Evolutionary conservation across 2,113 vertebrate genomes (phyloP).

Genomic region (Psilopogon haemacephalus): DNA sequence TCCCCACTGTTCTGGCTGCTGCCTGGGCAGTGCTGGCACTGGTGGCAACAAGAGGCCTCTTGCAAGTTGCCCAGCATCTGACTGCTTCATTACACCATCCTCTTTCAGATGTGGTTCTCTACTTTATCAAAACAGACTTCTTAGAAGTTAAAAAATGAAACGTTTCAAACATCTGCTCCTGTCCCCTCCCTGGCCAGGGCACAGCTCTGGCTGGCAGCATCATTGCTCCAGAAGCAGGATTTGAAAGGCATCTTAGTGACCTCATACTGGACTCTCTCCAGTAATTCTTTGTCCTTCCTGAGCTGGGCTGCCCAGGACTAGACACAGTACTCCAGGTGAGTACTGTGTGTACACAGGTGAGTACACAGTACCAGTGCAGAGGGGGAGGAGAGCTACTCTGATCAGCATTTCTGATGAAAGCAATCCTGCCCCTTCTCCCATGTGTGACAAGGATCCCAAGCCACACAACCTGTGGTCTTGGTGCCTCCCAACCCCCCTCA

Average conservation of each 20-base stretch:
- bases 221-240: neutral
- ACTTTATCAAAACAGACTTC: neutral
- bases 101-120: neutral
- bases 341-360: too few species aligned
- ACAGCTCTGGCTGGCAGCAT: neutral
- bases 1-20: neutral
- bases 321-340: too few species aligned
- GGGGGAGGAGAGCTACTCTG: too few species aligned
- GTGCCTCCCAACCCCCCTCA: neutral
- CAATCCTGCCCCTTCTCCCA: neutral
- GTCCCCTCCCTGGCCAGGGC: neutral
- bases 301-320: too few species aligned
- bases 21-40: neutral
- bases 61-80: neutral
- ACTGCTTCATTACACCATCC: neutral
- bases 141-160: neutral
- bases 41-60: neutral
- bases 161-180: neutral
- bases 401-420: neutral
- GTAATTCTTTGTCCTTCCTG: too few species aligned
- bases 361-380: too few species aligned
- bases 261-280: too few species aligned
- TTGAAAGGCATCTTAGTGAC: neutral
- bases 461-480: rapidly evolving
- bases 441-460: neutral